A percentile compares a stretch with the other conserved stretches of the same genome.
Conservation (phyloP, 1,140 invertebrate species). For the Wiebesia pumilae region DNA sequence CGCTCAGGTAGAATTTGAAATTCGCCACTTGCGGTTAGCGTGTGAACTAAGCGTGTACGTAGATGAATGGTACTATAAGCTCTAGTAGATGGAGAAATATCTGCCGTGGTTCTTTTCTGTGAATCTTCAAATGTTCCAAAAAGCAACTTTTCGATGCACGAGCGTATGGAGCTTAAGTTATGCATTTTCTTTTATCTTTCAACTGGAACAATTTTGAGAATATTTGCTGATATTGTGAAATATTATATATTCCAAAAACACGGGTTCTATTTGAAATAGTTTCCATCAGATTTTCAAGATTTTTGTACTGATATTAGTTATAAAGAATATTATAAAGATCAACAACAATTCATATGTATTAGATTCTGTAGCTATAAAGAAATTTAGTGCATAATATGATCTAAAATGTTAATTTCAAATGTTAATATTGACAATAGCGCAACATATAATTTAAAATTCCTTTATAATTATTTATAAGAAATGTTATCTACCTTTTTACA, state of each 20-base stretch:
- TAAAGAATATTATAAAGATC: too few species aligned
- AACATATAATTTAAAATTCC: too few species aligned
- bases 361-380: too few species aligned
- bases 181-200: neutral
- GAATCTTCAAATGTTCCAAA: neutral
- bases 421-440: too few species aligned
- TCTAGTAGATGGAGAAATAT: neutral
- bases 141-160: neutral
- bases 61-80: neutral
- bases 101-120: neutral
- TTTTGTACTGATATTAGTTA: too few species aligned
- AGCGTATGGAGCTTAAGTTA: neutral
- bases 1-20: neutral
- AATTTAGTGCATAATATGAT: too few species aligned
- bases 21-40: neutral
- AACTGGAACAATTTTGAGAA: neutral
- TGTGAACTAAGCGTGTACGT: neutral
- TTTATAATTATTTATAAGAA: too few species aligned
- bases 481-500: too few species aligned
- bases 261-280: too few species aligned
- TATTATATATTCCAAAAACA: neutral
- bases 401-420: too few species aligned
- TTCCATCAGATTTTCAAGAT: too few species aligned
- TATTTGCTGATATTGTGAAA: neutral
- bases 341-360: too few species aligned